phyloP scores from a whole-genome alignment of 2,797 vertebrate genomes.

The Hoplostethus atlanticus region DNA sequence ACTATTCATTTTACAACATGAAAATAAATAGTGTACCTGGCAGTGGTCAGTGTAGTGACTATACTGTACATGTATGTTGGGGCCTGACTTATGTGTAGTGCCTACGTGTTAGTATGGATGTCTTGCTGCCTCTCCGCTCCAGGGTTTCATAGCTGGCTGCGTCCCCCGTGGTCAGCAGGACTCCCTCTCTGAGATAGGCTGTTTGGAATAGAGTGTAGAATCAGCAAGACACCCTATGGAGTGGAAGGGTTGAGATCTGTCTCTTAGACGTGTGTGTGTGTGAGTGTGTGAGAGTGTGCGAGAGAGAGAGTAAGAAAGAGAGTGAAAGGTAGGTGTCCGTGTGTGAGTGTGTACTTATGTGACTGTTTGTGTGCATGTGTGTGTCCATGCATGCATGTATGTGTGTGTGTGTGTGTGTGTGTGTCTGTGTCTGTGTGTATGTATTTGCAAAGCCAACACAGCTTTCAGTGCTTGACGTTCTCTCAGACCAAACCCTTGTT shows the following conservation, averaged over 20 bases:
- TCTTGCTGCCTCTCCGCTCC: conserved; percentile 26
- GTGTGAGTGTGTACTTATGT: too few relatives aligned
- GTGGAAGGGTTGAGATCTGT: too few relatives aligned
- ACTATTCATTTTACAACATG: too few relatives aligned
- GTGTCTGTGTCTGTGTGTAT: not conserved
- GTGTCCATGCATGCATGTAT: not conserved
- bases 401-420: too few relatives aligned
- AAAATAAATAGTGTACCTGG: too few relatives aligned
- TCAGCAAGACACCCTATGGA: conserved; percentile 29
- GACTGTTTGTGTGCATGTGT: not conserved
- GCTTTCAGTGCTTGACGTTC: not conserved
- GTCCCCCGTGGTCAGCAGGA: conserved; percentile 52
- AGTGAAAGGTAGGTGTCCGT: too few relatives aligned
- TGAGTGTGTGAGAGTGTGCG: not conserved
- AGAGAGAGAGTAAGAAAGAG: too few relatives aligned
- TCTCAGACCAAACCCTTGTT: too few relatives aligned
- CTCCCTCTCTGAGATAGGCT: conserved; percentile 4
- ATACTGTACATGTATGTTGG: not conserved
- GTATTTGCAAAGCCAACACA: not conserved
- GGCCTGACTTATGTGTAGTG: not conserved
- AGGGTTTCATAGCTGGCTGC: conserved; percentile 51
- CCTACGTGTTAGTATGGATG: conserved; percentile 21
- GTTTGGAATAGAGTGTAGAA: conserved; percentile 27
- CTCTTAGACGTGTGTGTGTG: too few relatives aligned
- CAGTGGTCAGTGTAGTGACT: too few relatives aligned